These are phyloP conservation scores for Choloepus hoffmanni DNA, from an alignment of 2,113 vertebrate genomes.

Conservation along the genomic window DNA sequence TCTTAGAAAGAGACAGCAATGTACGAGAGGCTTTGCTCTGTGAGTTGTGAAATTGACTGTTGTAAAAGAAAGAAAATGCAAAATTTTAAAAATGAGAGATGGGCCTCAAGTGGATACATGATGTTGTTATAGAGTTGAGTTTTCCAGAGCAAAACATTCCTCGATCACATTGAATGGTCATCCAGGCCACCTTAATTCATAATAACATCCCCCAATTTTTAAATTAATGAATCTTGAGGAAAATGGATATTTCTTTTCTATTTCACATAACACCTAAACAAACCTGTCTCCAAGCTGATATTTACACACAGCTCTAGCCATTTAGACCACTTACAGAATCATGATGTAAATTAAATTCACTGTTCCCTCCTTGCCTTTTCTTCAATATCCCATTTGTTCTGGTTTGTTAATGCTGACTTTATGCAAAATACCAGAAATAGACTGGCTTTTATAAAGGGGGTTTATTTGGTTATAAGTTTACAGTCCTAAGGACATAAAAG, in stretches of 20 bases:
- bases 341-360: background rate
- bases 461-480: too few species aligned
- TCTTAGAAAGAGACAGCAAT: background rate
- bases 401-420: too few species aligned
- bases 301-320: background rate
- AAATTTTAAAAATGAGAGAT: background rate
- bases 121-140: background rate
- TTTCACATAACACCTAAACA: background rate
- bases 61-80: background rate
- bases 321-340: background rate
- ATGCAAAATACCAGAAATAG: too few species aligned
- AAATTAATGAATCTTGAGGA: constrained; percentile 24
- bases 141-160: constrained; percentile 39
- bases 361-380: background rate
- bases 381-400: background rate
- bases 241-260: background rate
- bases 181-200: background rate
- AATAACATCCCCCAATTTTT: background rate
- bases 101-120: background rate
- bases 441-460: too few species aligned
- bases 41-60: background rate
- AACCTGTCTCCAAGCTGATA: background rate
- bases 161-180: background rate
- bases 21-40: background rate
- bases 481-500: too few species aligned